A percentile compares a stretch with the other conserved stretches of the same genome.
Evolutionary conservation across 2,888 invertebrate genomes (phyloP).

Genomic region (Brenthis daphne): DNA sequence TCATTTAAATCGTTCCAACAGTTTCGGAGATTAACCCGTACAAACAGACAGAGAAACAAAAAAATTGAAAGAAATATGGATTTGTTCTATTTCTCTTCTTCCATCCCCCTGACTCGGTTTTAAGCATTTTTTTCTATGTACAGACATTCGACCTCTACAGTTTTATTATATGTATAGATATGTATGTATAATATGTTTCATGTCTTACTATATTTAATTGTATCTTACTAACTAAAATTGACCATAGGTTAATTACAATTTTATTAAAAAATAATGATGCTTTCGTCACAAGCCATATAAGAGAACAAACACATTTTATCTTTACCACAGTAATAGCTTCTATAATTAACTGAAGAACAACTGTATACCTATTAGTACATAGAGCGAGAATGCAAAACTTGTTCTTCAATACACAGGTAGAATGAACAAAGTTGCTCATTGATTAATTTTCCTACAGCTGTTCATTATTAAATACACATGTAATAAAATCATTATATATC

Average conservation of each 20-base stretch:
- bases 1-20: too few species aligned
- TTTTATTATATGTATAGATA: too few species aligned
- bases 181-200: too few species aligned
- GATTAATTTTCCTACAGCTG: background rate
- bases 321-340: constrained; percentile 10
- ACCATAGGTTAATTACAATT: background rate
- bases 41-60: too few species aligned
- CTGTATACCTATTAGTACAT: background rate
- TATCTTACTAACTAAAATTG: background rate
- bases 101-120: too few species aligned
- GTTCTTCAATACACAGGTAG: background rate
- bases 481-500: too few species aligned
- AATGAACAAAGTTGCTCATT: background rate
- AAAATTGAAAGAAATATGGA: too few species aligned
- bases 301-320: constrained; percentile 6
- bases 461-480: background rate
- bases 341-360: constrained; percentile 11
- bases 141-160: too few species aligned
- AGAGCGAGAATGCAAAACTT: background rate
- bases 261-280: constrained; percentile 4
- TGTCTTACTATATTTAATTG: too few species aligned
- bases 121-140: too few species aligned
- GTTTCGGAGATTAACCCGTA: too few species aligned
- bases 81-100: too few species aligned
- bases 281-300: background rate